Evolutionary conservation across 2,888 invertebrate species (phyloP).

Genomic region (Napeogenes inachia): DNA sequence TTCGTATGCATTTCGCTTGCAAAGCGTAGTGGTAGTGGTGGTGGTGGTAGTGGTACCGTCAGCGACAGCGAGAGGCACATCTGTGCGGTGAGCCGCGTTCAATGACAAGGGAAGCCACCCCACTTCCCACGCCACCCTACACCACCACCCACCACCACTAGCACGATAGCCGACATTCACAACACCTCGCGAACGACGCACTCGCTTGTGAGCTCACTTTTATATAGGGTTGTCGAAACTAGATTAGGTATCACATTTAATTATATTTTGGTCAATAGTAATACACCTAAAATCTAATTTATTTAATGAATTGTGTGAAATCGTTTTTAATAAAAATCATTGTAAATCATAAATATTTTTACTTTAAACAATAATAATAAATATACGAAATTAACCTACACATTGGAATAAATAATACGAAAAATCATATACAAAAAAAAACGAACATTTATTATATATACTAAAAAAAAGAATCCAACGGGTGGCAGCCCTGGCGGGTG

Average conservation of each 20-base stretch:
- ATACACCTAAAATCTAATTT: too few relatives aligned
- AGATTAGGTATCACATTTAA: slow-evolving; percentile 2
- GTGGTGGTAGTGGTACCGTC: slow-evolving; percentile 17
- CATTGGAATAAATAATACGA: too few relatives aligned
- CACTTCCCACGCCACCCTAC: slow-evolving; percentile 29
- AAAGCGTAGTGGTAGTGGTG: slow-evolving; percentile 34
- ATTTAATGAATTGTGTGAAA: too few relatives aligned
- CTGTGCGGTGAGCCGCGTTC: slow-evolving; percentile 67
- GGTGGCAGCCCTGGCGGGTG: slow-evolving; percentile 48
- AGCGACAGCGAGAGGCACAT: slow-evolving; percentile 42
- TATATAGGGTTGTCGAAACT: slow-evolving; percentile 49
- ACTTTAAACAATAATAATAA: too few relatives aligned
- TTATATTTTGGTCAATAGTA: background rate
- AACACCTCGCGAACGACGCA: slow-evolving; percentile 72
- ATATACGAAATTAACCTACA: too few relatives aligned
- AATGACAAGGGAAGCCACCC: slow-evolving; percentile 40
- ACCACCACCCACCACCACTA: slow-evolving; percentile 37
- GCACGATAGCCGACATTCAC: slow-evolving; percentile 70
- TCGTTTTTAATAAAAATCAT: too few relatives aligned
- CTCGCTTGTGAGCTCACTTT: slow-evolving; percentile 63
- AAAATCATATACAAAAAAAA: background rate
- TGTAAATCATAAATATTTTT: too few relatives aligned
- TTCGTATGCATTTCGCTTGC: slow-evolving; percentile 67
- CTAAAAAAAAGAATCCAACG: background rate
- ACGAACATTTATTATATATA: background rate